These are phyloP conservation scores for Tragulus kanchil DNA, from an alignment of 2,113 vertebrate species.

Conservation along the genomic window DNA sequence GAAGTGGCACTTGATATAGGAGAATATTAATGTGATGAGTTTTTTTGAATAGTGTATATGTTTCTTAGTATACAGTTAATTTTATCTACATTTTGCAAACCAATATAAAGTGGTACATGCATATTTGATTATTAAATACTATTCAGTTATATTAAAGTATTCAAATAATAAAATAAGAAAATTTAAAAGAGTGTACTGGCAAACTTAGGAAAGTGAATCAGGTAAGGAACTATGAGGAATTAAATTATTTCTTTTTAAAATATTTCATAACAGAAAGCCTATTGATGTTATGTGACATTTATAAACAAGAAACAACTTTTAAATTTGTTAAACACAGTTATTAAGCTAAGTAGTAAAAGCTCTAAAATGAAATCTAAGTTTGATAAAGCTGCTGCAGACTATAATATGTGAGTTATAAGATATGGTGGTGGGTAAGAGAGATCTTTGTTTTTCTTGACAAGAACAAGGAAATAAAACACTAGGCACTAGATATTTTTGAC, in stretches of 20 bases:
- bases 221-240: not conserved
- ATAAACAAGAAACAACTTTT: not conserved
- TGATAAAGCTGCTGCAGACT: not conserved
- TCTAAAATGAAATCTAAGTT: conserved; percentile 9
- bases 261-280: not conserved
- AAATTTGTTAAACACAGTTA: not conserved
- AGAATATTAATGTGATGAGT: not conserved
- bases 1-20: not conserved
- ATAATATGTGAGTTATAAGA: not conserved
- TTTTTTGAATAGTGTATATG: not conserved
- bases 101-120: not conserved
- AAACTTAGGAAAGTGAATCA: not conserved
- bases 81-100: not conserved
- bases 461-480: not conserved
- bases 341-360: not conserved
- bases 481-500: conserved; percentile 25
- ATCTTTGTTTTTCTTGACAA: not conserved
- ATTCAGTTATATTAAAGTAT: not conserved
- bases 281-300: not conserved
- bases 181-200: not conserved
- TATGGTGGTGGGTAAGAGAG: not conserved
- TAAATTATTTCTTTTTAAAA: not conserved
- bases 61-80: not conserved
- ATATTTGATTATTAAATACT: not conserved
- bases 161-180: conserved; percentile 24